A percentile compares a stretch with the other conserved stretches of the same genome.
phyloP scores from a whole-genome alignment of 2,888 invertebrate species.

The Hyposoter didymator region DNA sequence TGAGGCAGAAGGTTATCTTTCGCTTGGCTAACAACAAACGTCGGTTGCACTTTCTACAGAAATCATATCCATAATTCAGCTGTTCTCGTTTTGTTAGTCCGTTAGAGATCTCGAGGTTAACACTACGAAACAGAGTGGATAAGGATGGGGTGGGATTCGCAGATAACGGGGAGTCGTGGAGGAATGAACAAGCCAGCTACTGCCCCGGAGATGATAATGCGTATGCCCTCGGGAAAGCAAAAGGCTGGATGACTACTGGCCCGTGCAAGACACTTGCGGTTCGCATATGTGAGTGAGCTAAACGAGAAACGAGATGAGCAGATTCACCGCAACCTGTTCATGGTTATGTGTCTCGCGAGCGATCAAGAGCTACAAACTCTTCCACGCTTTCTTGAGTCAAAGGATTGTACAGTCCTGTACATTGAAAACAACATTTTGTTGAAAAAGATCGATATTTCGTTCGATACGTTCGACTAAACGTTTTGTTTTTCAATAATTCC shows the following conservation, averaged over 20 bases:
- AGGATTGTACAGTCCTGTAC: neutral
- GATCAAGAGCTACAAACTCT: neutral
- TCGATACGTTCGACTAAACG: too few species aligned
- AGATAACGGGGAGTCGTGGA: slow-evolving; percentile 67
- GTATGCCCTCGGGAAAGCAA: slow-evolving; percentile 71
- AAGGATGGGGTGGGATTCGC: slow-evolving; percentile 37
- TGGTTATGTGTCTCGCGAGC: neutral
- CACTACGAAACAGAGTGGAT: slow-evolving; percentile 19
- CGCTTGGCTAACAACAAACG: slow-evolving; percentile 52
- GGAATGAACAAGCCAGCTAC: slow-evolving; percentile 68
- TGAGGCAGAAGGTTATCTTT: slow-evolving; percentile 49
- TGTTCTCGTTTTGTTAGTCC: slow-evolving; percentile 65
- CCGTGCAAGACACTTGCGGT: slow-evolving; percentile 31
- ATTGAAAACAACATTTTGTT: too few species aligned
- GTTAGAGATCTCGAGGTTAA: slow-evolving; percentile 64
- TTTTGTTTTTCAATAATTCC: too few species aligned
- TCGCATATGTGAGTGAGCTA: slow-evolving; percentile 45
- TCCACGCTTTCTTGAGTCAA: neutral
- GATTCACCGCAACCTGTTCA: slow-evolving; percentile 29
- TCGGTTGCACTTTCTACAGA: slow-evolving; percentile 74
- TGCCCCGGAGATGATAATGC: slow-evolving; percentile 78
- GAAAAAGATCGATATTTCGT: too few species aligned
- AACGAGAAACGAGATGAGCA: slow-evolving; percentile 44
- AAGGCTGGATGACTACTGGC: slow-evolving; percentile 26
- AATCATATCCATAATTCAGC: slow-evolving; percentile 75